Evolutionary conservation across 2,113 vertebrate species (phyloP).

Genomic region (Bubo bubo): DNA sequence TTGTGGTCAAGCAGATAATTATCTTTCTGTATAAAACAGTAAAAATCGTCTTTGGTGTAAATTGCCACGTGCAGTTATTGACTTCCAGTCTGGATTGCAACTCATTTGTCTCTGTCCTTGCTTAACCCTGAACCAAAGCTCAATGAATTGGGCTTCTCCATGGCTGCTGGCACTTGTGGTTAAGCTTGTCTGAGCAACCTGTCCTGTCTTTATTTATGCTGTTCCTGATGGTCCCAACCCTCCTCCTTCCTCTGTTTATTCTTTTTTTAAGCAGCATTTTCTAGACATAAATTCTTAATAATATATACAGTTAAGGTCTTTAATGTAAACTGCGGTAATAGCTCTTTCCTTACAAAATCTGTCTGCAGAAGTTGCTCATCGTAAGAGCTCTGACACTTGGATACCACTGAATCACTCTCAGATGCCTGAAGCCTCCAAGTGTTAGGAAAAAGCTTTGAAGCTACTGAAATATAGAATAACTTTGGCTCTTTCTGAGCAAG

Average conservation of each 20-base stretch:
- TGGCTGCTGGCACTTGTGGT: not conserved
- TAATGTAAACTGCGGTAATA: not conserved
- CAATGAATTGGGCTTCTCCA: not conserved
- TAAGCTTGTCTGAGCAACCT: not conserved
- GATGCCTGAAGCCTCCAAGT: not conserved
- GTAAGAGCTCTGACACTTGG: not conserved
- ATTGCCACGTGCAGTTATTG: not conserved
- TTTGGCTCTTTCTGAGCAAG: no score
- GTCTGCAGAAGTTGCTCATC: not conserved
- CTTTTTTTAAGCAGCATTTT: not conserved
- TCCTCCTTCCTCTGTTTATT: not conserved
- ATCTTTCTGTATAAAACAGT: not conserved
- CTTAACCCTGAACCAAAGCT: not conserved
- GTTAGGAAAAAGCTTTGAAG: no score
- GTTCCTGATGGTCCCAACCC: not conserved
- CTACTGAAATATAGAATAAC: not conserved
- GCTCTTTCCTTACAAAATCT: not conserved
- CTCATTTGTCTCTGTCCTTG: not conserved
- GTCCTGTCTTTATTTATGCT: not conserved
- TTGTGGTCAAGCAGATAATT: conserved; percentile 29
- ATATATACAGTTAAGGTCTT: not conserved
- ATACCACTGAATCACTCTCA: fast-evolving
- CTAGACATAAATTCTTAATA: not conserved
- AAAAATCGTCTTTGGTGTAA: not conserved
- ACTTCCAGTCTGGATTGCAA: not conserved